Conservation (phyloP, 2,113 vertebrate species). For the Ciconia maguari region DNA sequence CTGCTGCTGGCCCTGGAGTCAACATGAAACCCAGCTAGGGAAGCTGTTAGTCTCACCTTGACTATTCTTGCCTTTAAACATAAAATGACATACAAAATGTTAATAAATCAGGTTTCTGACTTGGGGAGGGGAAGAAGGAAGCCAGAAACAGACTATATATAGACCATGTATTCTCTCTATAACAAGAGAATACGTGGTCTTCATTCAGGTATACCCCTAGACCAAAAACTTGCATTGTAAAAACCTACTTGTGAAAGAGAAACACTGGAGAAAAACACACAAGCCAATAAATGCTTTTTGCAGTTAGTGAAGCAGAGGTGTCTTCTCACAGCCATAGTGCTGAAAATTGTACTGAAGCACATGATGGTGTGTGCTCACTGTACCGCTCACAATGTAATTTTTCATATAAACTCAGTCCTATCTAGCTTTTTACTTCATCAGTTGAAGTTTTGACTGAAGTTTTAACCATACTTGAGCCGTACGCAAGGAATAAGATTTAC, state of each 20-base stretch:
- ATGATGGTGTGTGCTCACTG: background rate
- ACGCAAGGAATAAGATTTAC: background rate
- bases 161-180: too few species aligned
- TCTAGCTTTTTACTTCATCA: background rate
- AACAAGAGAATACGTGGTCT: background rate
- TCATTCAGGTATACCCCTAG: background rate
- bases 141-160: background rate
- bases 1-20: background rate
- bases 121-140: background rate
- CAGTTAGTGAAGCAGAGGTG: background rate
- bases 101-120: background rate
- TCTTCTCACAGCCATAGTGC: background rate
- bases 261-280: background rate
- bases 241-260: background rate
- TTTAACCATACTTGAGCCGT: background rate
- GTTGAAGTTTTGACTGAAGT: background rate
- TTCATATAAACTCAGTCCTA: background rate
- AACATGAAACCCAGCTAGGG: background rate
- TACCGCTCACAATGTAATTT: background rate
- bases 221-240: background rate
- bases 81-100: background rate
- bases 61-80: background rate
- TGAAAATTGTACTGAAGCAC: background rate
- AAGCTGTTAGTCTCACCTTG: background rate
- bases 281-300: background rate